Percentiles rank a stretch among this genome's conserved stretches.
Evolutionary conservation across 2,113 vertebrate species (phyloP).

Genomic region (Macaca nemestrina): DNA sequence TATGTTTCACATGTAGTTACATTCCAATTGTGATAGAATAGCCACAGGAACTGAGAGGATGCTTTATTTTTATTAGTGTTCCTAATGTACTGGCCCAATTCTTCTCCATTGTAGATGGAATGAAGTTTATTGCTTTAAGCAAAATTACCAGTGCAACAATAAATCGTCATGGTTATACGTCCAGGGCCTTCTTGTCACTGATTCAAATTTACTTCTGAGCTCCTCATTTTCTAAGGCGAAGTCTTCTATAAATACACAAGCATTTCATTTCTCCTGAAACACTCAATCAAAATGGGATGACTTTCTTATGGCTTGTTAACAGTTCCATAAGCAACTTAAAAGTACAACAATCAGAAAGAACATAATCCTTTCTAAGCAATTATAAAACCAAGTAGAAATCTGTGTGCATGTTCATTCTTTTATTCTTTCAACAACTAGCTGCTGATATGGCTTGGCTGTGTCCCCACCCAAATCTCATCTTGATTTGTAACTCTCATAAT

Average conservation of each 20-base stretch:
- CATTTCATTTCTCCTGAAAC: background rate
- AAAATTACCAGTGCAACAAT: background rate
- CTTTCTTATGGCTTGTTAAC: background rate
- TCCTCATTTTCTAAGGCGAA: background rate
- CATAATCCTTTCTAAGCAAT: background rate
- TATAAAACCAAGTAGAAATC: background rate
- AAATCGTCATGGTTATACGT: background rate
- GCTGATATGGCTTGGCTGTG: too few relatives aligned
- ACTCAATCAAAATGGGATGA: background rate
- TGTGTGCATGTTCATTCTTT: background rate
- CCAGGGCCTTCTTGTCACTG: background rate
- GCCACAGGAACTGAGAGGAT: background rate
- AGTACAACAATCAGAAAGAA: background rate
- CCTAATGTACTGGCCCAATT: background rate
- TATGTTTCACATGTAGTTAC: background rate
- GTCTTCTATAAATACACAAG: background rate
- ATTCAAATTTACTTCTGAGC: background rate
- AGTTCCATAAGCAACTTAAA: background rate
- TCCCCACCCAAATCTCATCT: too few relatives aligned
- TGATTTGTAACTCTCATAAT: too few relatives aligned
- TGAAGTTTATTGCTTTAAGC: background rate
- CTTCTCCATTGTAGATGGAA: background rate
- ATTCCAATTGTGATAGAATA: background rate
- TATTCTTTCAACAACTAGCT: background rate
- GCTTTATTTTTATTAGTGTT: background rate